phyloP scores from a whole-genome alignment of 2,113 vertebrate genomes.

The Butorides virescens region DNA sequence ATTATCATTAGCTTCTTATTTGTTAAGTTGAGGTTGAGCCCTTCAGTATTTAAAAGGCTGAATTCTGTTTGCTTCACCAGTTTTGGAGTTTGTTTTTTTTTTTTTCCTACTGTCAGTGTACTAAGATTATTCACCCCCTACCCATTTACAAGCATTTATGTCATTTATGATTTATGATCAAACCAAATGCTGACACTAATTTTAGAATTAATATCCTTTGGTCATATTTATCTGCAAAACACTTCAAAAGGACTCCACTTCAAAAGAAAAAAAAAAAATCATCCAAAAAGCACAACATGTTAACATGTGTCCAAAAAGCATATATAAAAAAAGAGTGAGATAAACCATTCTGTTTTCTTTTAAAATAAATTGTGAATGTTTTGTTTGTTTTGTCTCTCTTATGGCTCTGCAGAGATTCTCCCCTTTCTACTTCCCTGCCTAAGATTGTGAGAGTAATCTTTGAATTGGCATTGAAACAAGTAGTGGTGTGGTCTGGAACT shows the following conservation, averaged over 20 bases:
- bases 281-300: background rate
- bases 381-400: background rate
- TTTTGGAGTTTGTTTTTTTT: background rate
- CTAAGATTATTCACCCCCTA: background rate
- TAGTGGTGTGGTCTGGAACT: background rate
- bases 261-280: background rate
- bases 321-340: fast-evolving
- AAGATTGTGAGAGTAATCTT: background rate
- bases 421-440: background rate
- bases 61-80: background rate
- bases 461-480: background rate
- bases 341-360: background rate
- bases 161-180: background rate
- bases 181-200: background rate
- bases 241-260: background rate
- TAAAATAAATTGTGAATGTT: background rate
- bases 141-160: background rate
- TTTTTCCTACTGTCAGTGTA: background rate
- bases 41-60: background rate
- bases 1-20: background rate
- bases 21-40: background rate
- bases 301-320: background rate
- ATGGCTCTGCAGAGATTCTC: background rate
- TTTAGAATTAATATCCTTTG: background rate
- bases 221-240: background rate